These are phyloP conservation scores for Schmidtea mediterranea DNA, from an alignment of 1,140 invertebrate genomes.

Conservation along the genomic window DNA sequence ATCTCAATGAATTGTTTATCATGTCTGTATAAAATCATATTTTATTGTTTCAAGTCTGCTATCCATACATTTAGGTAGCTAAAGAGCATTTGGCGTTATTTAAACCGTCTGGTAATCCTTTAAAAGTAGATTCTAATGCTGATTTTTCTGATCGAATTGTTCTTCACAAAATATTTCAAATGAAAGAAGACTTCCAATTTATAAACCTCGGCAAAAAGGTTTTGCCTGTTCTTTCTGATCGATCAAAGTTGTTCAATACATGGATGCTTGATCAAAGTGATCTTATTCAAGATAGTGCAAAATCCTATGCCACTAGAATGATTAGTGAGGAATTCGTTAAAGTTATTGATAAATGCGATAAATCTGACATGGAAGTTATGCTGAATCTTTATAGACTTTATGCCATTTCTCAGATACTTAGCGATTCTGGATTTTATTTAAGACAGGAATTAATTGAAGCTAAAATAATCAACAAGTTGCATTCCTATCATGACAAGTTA, in stretches of 20 bases:
- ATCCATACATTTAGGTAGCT: too few relatives aligned
- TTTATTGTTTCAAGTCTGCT: too few relatives aligned
- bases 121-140: constrained; percentile 4
- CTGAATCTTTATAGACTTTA: constrained; percentile 14
- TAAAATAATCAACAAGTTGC: constrained; percentile 7
- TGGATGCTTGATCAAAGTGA: constrained; percentile 20
- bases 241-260: constrained; percentile 13
- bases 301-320: constrained; percentile 15
- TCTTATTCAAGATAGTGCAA: constrained; percentile 15
- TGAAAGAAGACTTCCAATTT: constrained; percentile 13
- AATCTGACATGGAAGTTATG: constrained; percentile 11
- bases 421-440: constrained; percentile 12
- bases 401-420: constrained; percentile 11
- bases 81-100: constrained; percentile 15
- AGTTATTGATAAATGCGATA: constrained; percentile 9
- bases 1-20: too few relatives aligned
- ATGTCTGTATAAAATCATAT: too few relatives aligned
- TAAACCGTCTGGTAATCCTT: constrained; percentile 8
- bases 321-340: constrained; percentile 14
- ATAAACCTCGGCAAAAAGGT: constrained; percentile 9
- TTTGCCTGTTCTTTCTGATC: constrained; percentile 11
- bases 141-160: constrained; percentile 9
- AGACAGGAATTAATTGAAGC: constrained; percentile 10
- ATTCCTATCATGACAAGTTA: constrained; percentile 8
- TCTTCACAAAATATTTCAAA: constrained; percentile 12